Evolutionary conservation across 2,113 vertebrate genomes (phyloP).

Genomic region (Etia nguti): DNA sequence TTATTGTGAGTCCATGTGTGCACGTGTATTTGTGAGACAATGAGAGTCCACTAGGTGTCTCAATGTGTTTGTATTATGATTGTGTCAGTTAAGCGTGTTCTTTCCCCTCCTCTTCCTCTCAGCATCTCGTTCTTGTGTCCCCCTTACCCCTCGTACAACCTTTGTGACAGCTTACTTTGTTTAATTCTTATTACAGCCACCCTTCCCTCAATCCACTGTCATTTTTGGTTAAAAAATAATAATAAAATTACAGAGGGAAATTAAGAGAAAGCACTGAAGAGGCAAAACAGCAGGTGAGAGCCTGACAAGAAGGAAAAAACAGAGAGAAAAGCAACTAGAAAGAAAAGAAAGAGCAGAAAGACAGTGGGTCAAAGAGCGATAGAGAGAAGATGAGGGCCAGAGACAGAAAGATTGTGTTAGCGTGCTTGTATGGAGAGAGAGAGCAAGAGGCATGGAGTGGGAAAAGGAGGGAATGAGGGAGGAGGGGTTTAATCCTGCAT

Average conservation of each 20-base stretch:
- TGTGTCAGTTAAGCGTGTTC: background rate
- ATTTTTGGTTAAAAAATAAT: background rate
- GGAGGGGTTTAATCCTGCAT: conserved; percentile 72
- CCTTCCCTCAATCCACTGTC: background rate
- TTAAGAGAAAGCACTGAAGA: background rate
- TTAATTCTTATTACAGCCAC: background rate
- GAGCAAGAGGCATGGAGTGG: conserved; percentile 1
- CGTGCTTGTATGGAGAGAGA: background rate
- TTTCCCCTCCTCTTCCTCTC: background rate
- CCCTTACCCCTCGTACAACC: background rate
- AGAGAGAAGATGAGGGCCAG: background rate
- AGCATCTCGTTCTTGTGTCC: background rate
- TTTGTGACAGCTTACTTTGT: background rate
- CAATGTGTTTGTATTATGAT: conserved; percentile 30
- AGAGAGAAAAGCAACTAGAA: background rate
- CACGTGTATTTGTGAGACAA: background rate
- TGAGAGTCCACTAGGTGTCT: conserved; percentile 55
- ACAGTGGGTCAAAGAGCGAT: background rate
- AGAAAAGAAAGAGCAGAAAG: background rate
- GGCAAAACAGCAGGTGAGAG: background rate
- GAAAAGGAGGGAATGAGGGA: conserved; percentile 33
- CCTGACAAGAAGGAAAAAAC: background rate
- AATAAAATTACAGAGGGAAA: background rate
- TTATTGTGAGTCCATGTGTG: background rate
- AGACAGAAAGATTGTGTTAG: background rate